These are phyloP conservation scores for mouse (Mus musculus) DNA, from an alignment of 2,113 vertebrate genomes.

Conservation along the genomic window DNA sequence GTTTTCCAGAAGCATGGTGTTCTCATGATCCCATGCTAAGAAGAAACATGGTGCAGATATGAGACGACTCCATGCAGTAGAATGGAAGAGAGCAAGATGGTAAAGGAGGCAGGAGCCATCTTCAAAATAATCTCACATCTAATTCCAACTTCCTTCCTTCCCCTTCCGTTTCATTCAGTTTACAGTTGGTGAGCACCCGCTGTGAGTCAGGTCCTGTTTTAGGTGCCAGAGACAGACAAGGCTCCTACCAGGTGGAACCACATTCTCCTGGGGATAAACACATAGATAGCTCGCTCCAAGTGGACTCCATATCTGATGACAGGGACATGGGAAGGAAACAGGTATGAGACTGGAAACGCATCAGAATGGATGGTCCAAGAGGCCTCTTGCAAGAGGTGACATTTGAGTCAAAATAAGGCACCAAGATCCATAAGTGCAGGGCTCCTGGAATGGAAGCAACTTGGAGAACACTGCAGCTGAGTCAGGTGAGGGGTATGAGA, in stretches of 20 bases:
- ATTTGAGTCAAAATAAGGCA: background rate
- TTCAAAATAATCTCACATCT: background rate
- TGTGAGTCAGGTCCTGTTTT: background rate
- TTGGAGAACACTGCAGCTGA: background rate
- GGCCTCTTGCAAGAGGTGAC: background rate
- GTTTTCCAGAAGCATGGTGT: background rate
- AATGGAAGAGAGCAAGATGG: background rate
- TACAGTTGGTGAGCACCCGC: background rate
- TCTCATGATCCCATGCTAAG: background rate
- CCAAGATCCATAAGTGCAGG: background rate
- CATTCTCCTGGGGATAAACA: background rate
- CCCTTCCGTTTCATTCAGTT: slow-evolving; percentile 11
- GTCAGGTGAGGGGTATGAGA: background rate
- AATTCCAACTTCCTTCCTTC: background rate
- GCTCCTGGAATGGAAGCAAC: background rate
- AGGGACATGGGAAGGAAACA: background rate
- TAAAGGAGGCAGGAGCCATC: background rate
- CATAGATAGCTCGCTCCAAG: background rate
- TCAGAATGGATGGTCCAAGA: background rate
- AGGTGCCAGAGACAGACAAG: background rate
- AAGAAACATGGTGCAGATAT: background rate
- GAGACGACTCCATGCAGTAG: background rate
- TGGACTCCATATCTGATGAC: background rate
- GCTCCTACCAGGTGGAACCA: background rate
- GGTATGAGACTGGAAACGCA: background rate